Evolutionary conservation across 92 coral and sea anemone genomes (phyloP), one percentile per base, ranked within the genome.

Genomic region (Actinostola sp.): DNA sequence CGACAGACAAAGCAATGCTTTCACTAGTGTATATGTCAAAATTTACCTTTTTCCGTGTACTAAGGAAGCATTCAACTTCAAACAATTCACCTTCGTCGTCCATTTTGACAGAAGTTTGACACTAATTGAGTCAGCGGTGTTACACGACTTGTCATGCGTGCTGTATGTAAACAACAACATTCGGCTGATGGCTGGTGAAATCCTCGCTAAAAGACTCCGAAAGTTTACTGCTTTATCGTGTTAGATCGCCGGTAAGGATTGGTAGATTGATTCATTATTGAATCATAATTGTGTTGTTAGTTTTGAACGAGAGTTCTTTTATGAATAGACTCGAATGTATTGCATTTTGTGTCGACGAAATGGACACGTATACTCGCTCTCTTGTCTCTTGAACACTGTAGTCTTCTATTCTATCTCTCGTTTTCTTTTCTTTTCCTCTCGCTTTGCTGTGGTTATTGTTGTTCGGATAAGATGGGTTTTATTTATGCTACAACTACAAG

Each of bases 41-140:
- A n/a, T 24, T 68, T 6, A 68, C 74, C 74, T 50, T 68, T 4
- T 28, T 39, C 8, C 72, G 56, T 10, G 74, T 68, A 51, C 34
- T 51, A 10, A 68, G 74, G 61, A 68, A 68, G 61, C n/a, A 68
- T 33, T 68, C 74, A 3, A 68, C 74, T 51, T 68, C 74, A 24
- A 68, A 68, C 13, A 68, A 39, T 30, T 46, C 59, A 17, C 25
- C 71, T 2, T 68, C 74, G 8, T 68, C 74, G 27, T 68, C 74
- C 74, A 68, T 68, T 33, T 51, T 68, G 39, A 57, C 63, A 28
- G 42, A 36, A 4, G 38, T 30, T 26, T 16, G 63, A 6, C 39
- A 3, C 39, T 1, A 28, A 29, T 9, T 4, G 2, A 12, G 36
- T 57, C 63, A 27, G 63, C 63, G 63, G 63, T 30, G 13, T 19